A percentile compares a stretch with the other conserved stretches of the same genome.
Conservation (phyloP, 2,888 invertebrate genomes). For the Orchesellides sinensis region DNA sequence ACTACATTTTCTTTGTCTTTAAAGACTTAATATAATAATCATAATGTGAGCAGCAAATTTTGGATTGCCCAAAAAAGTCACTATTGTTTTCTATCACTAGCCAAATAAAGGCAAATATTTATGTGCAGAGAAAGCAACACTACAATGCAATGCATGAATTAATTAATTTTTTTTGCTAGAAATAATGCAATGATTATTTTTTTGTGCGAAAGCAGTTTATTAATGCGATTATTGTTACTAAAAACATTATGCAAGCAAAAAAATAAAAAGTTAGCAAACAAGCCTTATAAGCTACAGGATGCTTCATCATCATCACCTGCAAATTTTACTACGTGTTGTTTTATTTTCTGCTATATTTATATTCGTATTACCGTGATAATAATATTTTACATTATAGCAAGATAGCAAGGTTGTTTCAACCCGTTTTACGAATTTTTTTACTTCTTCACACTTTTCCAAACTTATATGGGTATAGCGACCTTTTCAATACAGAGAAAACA, state of each 20-base stretch:
- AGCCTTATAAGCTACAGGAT: constrained; percentile 5
- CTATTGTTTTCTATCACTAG: not conserved
- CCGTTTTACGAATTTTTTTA: constrained; percentile 26
- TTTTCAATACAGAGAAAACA: too few relatives aligned
- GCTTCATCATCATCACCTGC: constrained; percentile 28
- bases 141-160: not conserved
- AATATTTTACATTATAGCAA: not conserved
- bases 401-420: not conserved
- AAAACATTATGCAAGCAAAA: constrained; percentile 6
- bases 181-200: constrained; percentile 14
- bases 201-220: not conserved
- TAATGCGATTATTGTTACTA: not conserved
- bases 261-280: constrained; percentile 17
- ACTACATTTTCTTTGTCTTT: constrained; percentile 1
- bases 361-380: constrained; percentile 29
- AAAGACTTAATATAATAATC: not conserved
- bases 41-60: too few relatives aligned
- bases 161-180: not conserved
- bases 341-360: constrained; percentile 9
- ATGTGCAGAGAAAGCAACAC: not conserved
- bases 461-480: constrained; percentile 39
- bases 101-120: not conserved
- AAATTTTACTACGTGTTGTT: constrained; percentile 13
- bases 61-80: too few relatives aligned
- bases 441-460: constrained; percentile 15